phyloP scores from a whole-genome alignment of 2,888 invertebrate species.

The Dascillus cervinus region DNA sequence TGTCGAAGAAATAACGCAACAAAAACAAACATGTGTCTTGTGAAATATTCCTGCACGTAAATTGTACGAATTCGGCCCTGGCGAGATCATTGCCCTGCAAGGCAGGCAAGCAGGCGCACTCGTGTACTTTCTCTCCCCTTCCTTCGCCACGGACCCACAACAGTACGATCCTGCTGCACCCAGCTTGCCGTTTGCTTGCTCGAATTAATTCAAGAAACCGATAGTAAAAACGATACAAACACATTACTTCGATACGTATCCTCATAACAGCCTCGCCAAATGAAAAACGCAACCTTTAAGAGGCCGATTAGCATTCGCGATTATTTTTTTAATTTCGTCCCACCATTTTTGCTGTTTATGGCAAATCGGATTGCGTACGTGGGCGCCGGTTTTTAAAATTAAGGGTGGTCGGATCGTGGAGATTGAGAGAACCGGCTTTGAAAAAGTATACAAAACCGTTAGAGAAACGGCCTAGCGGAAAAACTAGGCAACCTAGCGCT shows the following conservation, averaged over 20 bases:
- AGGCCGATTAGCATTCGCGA: too few relatives aligned
- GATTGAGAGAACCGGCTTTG: conserved; percentile 20
- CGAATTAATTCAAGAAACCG: too few relatives aligned
- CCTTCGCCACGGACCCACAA: conserved; percentile 2
- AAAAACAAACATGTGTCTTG: conserved; percentile 12
- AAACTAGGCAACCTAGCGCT: conserved; percentile 21
- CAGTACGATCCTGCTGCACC: background rate
- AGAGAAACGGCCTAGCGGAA: conserved; percentile 19
- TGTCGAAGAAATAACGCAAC: background rate
- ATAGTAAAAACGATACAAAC: too few relatives aligned
- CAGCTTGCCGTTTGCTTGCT: background rate
- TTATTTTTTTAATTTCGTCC: too few relatives aligned
- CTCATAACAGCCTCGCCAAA: too few relatives aligned
- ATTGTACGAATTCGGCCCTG: conserved; percentile 13
- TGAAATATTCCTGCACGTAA: conserved; percentile 7
- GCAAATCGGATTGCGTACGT: too few relatives aligned
- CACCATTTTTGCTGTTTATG: too few relatives aligned
- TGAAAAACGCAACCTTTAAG: too few relatives aligned
- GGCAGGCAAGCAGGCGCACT: conserved; percentile 13
- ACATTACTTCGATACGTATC: too few relatives aligned
- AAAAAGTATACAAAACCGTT: conserved; percentile 22
- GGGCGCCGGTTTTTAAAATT: too few relatives aligned
- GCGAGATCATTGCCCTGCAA: conserved; percentile 14
- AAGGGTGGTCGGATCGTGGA: too few relatives aligned
- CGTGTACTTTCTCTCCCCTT: conserved; percentile 15